These are phyloP conservation scores for Pardalotus punctatus DNA, from an alignment of 2,113 vertebrate species.

Conservation along the genomic window DNA sequence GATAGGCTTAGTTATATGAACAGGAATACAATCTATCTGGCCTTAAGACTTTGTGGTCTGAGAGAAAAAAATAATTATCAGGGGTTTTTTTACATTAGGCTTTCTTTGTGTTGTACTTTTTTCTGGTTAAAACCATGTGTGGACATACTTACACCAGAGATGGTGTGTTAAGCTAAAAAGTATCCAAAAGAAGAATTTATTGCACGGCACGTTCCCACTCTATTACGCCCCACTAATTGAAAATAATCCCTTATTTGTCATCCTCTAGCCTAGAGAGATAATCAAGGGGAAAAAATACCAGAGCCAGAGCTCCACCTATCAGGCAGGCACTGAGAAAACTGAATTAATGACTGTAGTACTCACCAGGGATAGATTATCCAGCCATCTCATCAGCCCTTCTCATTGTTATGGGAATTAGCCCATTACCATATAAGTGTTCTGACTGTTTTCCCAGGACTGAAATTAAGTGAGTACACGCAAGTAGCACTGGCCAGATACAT, in stretches of 20 bases:
- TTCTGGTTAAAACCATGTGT: not conserved
- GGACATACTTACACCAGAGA: not conserved
- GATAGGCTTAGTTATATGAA: not conserved
- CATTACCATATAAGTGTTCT: not conserved
- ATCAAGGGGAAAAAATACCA: accelerated
- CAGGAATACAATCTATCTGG: not conserved
- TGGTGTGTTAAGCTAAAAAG: not conserved
- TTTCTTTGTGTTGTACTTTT: not conserved
- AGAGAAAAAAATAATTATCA: not conserved
- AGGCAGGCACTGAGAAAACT: not conserved
- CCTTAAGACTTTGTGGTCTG: not conserved
- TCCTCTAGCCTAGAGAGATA: not conserved
- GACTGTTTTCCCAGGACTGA: conserved; percentile 15
- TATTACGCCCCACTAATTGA: not conserved
- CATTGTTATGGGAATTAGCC: not conserved
- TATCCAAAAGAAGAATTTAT: not conserved
- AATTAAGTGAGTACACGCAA: not conserved
- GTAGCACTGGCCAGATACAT: not conserved
- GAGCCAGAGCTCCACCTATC: not conserved
- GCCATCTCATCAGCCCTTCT: not conserved
- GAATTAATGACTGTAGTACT: not conserved
- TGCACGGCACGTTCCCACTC: not conserved
- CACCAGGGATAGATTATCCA: conserved; percentile 34
- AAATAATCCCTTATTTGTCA: not conserved
- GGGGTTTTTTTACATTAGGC: not conserved